A percentile compares a stretch with the other conserved stretches of the same genome.
These are phyloP conservation scores for Myiozetetes cayanensis DNA, from an alignment of 2,113 vertebrate species.

Conservation along the genomic window DNA sequence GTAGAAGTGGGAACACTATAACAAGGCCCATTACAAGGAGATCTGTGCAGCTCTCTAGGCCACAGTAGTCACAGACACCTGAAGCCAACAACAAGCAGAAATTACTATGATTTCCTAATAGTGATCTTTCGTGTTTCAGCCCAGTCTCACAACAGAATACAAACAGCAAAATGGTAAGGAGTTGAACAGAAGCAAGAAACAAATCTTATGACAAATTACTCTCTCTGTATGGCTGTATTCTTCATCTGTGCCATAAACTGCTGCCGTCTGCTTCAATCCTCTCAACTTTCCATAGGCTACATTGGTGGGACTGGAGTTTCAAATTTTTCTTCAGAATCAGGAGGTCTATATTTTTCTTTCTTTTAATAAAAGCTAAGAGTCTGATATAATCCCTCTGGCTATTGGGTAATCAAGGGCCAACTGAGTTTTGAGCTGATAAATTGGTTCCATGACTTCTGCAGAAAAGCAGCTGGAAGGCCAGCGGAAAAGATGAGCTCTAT, in stretches of 20 bases:
- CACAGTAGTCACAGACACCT: not conserved
- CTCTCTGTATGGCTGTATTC: not conserved
- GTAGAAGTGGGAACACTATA: not conserved
- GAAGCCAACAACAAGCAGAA: not conserved
- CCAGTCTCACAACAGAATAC: not conserved
- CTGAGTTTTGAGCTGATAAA: not conserved
- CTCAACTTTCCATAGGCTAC: not conserved
- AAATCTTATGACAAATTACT: not conserved
- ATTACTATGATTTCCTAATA: not conserved
- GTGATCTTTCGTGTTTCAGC: not conserved
- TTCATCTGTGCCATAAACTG: not conserved
- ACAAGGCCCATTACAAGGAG: not conserved
- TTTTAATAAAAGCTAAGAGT: not conserved
- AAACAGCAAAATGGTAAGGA: not conserved
- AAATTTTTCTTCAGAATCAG: not conserved
- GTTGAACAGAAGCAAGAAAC: not conserved
- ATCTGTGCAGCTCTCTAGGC: not conserved
- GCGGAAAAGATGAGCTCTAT: not conserved
- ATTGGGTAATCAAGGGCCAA: not conserved
- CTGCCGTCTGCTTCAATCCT: not conserved
- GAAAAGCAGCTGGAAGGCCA: not conserved
- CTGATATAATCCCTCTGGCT: not conserved
- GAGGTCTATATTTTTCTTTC: not conserved
- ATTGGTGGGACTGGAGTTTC: not conserved
- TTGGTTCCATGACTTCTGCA: not conserved